Percentiles rank a stretch among this genome's conserved stretches.
Conservation (phyloP, 2,113 vertebrate species). For the Vanacampus margaritifer region DNA sequence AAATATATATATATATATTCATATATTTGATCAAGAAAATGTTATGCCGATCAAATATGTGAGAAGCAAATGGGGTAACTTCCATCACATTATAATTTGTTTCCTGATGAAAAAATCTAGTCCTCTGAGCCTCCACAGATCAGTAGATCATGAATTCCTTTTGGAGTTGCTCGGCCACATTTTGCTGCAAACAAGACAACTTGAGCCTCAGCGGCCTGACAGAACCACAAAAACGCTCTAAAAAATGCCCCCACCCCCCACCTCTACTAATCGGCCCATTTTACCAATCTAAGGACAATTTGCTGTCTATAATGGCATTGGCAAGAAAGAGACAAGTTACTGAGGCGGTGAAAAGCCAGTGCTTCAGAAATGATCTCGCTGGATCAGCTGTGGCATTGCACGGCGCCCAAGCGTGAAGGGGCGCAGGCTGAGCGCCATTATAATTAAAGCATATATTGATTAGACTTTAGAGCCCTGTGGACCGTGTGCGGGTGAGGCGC, state of each 20-base stretch:
- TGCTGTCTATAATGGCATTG: conserved; percentile 58
- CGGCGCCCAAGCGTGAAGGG: conserved; percentile 66
- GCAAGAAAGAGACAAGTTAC: conserved; percentile 54
- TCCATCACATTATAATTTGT: background rate
- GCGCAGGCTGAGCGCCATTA: conserved; percentile 30
- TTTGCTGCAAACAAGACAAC: background rate
- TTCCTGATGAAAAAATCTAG: background rate
- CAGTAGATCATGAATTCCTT: background rate
- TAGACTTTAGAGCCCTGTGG: conserved; percentile 52
- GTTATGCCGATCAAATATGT: too few species aligned
- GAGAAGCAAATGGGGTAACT: too few species aligned
- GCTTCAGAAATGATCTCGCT: conserved; percentile 64
- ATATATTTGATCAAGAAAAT: too few species aligned
- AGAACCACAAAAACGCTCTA: conserved; percentile 13
- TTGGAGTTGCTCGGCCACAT: background rate
- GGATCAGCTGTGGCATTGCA: conserved; percentile 67
- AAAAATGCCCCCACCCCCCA: background rate
- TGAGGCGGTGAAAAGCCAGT: conserved; percentile 60
- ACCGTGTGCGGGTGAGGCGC: conserved; percentile 46
- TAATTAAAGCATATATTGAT: conserved; percentile 76
- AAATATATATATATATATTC: too few species aligned
- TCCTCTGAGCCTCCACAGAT: background rate
- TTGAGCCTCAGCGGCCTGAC: background rate
- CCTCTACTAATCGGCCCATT: conserved; percentile 44
- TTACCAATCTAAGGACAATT: conserved; percentile 56